phyloP scores from a whole-genome alignment of 1,140 invertebrate species.

The Dysdera silvatica region DNA sequence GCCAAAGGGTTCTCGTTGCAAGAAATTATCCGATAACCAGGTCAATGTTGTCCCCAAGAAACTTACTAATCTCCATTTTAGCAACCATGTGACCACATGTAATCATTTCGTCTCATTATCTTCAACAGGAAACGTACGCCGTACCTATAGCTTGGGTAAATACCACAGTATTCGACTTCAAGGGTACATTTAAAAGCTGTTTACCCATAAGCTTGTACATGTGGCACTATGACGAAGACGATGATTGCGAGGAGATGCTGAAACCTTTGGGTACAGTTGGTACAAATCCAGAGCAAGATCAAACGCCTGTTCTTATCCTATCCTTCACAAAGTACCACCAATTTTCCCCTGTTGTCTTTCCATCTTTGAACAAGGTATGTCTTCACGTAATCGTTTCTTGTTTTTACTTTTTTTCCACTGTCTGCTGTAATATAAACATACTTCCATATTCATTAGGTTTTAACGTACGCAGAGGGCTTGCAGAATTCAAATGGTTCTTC shows the following conservation, averaged over 20 bases:
- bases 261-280: slow-evolving; percentile 79
- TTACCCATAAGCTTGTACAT: slow-evolving; percentile 80
- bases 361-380: slow-evolving; percentile 56
- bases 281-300: slow-evolving; percentile 72
- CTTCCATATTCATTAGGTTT: too few relatives aligned
- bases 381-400: too few relatives aligned
- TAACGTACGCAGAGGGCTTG: too few relatives aligned
- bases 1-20: slow-evolving; percentile 15
- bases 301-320: slow-evolving; percentile 68
- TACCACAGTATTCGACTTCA: slow-evolving; percentile 88
- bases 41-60: neutral
- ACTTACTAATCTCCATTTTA: neutral
- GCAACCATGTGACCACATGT: neutral
- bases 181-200: slow-evolving; percentile 70
- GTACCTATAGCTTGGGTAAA: slow-evolving; percentile 89
- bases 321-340: slow-evolving; percentile 65
- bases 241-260: slow-evolving; percentile 73
- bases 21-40: slow-evolving; percentile 22
- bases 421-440: too few relatives aligned
- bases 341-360: slow-evolving; percentile 61
- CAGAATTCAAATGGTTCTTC: too few relatives aligned
- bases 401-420: too few relatives aligned
- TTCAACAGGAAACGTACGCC: slow-evolving; percentile 56
- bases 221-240: slow-evolving; percentile 67
- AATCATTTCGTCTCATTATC: neutral